Percentiles rank a stretch among this genome's conserved stretches.
phyloP scores from a whole-genome alignment of 30 jellyfish, hydroid and myxozoan species.

The Clytia hemisphaerica region DNA sequence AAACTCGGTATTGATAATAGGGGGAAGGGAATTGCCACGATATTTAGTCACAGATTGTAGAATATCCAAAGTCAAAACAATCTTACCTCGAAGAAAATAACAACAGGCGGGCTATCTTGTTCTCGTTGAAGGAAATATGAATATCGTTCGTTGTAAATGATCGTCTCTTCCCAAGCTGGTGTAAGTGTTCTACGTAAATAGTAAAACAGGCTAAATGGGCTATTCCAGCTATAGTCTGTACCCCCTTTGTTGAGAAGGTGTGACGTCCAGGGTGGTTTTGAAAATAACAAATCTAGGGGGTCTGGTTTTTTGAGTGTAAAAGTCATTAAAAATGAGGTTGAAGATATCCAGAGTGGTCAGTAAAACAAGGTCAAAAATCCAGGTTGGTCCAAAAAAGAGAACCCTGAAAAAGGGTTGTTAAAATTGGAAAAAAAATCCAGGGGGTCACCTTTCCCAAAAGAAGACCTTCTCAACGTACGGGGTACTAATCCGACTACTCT shows the following conservation, averaged over 20 bases:
- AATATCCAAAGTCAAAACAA: neutral
- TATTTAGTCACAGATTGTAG: neutral
- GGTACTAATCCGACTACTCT: too few relatives aligned
- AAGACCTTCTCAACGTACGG: too few relatives aligned
- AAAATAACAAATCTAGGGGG: neutral
- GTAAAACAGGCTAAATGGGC: too few relatives aligned
- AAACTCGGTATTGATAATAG: too few relatives aligned
- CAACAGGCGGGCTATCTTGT: conserved; percentile 80
- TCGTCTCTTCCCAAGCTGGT: conserved; percentile 80
- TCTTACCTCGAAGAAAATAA: conserved; percentile 71
- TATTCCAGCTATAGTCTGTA: too few relatives aligned
- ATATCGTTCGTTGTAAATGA: conserved; percentile 65
- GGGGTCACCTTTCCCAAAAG: too few relatives aligned
- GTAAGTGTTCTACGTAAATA: conserved; percentile 43
- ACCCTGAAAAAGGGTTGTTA: neutral
- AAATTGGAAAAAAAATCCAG: too few relatives aligned
- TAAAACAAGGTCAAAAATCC: too few relatives aligned
- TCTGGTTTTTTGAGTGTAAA: neutral
- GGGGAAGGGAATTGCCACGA: too few relatives aligned
- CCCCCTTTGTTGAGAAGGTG: too few relatives aligned
- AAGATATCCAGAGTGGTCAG: too few relatives aligned
- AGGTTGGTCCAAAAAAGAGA: neutral
- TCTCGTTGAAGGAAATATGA: conserved; percentile 88
- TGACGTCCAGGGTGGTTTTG: too few relatives aligned
- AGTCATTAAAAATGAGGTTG: neutral